Base-by-base conservation (phyloP, 2,797 vertebrate species). In the Sciurus vulgaris region DNA sequence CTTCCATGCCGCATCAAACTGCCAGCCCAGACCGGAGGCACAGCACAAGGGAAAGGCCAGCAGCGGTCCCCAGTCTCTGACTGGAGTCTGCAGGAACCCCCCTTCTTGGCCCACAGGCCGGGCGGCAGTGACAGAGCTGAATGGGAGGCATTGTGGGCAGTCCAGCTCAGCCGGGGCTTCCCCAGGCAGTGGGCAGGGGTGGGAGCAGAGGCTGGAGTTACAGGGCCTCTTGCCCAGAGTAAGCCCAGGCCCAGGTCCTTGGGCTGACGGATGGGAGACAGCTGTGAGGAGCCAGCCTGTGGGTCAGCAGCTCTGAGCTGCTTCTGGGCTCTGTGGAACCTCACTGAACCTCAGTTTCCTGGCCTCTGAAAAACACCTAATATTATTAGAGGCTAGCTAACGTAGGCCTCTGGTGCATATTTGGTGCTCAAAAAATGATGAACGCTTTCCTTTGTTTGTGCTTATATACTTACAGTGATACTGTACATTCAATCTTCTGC, bases 71-170 rank as follows among this genome's bases (percentile, higher is more conserved):
- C 8, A 47, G 70, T 56, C 65, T 87, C 77, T 0, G 61, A 38
- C 86, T 24, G 81, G 82, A 41, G 35, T 63, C 1, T 0, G 24
- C 20, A 0, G 67, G 76, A 87, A 67, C 76, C 92, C 90, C 87
- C 87, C 81, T 74, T 49, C 38, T 4, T 0, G 7, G 85, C 94
- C 92, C 9, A 0, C 72, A 81, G 94, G 91, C 91, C 89, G 38
- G 84, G 93, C 94, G 65, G 90, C 20, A 2, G 9, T 81, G 35
- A 51, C 94, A 38, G 33, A 67, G 91, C 96, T 98, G 96, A 98
- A 98, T 97, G 93, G 94, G 79, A 89, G 91, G 96, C 97, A 97
- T 98, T 98, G 97, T 98, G 22, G 35, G 76, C 69, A 9, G 67
- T 47, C 76, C 20, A 0, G 90, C 63, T 3, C 3, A 41, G 35